A percentile compares a stretch with the other conserved stretches of the same genome.
Evolutionary conservation across 1,140 invertebrate genomes (phyloP).

Genomic region (Diabrotica virgifera): DNA sequence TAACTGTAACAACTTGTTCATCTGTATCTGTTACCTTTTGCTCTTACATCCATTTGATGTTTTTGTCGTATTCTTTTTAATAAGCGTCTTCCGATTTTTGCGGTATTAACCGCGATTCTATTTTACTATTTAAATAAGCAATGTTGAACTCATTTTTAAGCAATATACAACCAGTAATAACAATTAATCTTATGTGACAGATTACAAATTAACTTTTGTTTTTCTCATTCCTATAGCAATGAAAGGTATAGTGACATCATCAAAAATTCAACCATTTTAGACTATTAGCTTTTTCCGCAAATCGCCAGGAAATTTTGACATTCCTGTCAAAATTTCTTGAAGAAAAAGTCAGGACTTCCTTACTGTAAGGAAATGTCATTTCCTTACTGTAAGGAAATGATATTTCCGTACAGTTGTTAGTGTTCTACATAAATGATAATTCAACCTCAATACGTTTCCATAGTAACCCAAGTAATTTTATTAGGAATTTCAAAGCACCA

Average conservation of each 20-base stretch:
- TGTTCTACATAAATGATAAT: too few relatives aligned
- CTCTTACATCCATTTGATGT: not conserved
- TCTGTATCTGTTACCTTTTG: not conserved
- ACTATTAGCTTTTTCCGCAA: too few relatives aligned
- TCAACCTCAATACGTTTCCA: too few relatives aligned
- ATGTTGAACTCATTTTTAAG: constrained; percentile 8
- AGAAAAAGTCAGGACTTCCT: too few relatives aligned
- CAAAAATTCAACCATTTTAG: too few relatives aligned
- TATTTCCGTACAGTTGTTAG: too few relatives aligned
- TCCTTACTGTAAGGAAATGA: too few relatives aligned
- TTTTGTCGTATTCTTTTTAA: not conserved
- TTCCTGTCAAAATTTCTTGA: too few relatives aligned
- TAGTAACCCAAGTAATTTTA: too few relatives aligned
- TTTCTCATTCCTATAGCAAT: not conserved
- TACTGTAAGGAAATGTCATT: too few relatives aligned
- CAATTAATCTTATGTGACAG: constrained; percentile 4
- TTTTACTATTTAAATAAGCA: not conserved
- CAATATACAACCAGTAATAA: constrained; percentile 5
- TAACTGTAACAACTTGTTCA: not conserved
- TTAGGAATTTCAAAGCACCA: too few relatives aligned
- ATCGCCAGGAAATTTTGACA: too few relatives aligned
- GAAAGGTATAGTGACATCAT: not conserved
- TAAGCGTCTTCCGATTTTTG: constrained; percentile 1
- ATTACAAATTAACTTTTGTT: not conserved
- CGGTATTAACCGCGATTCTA: not conserved